Evolutionary conservation across 2,888 invertebrate genomes (phyloP).

Genomic region (Trisateles emortualis): DNA sequence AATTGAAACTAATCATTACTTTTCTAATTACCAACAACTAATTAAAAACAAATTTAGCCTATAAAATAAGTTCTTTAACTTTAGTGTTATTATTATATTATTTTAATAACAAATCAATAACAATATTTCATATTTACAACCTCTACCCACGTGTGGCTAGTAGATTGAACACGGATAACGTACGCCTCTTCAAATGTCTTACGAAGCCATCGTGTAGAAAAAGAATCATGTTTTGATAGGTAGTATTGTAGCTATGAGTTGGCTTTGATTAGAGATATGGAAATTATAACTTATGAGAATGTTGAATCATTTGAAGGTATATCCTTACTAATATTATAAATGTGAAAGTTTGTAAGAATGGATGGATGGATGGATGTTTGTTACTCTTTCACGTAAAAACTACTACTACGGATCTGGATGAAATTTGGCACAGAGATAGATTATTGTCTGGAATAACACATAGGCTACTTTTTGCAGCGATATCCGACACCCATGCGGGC

Average conservation of each 20-base stretch:
- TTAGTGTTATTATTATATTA: conserved; percentile 48
- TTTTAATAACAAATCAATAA: conserved; percentile 63
- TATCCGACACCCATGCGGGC: too few relatives aligned
- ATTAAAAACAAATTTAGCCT: not conserved
- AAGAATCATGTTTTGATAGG: conserved; percentile 31
- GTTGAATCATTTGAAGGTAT: not conserved
- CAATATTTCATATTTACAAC: conserved; percentile 58
- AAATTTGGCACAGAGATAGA: too few relatives aligned
- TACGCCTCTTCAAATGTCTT: conserved; percentile 57
- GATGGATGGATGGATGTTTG: too few relatives aligned
- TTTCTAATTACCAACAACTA: not conserved
- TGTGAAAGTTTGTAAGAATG: too few relatives aligned
- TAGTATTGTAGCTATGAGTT: conserved; percentile 33
- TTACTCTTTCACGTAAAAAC: too few relatives aligned
- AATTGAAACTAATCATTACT: not conserved
- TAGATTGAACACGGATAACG: conserved; percentile 50
- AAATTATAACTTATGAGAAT: not conserved
- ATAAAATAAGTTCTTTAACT: conserved; percentile 31
- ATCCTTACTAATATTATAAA: too few relatives aligned
- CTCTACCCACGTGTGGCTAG: conserved; percentile 55
- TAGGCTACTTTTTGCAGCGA: too few relatives aligned
- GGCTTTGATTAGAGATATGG: conserved; percentile 4
- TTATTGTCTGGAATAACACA: too few relatives aligned
- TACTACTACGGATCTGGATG: too few relatives aligned
- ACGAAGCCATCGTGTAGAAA: conserved; percentile 34